A percentile compares a stretch with the other conserved stretches of the same genome.
phyloP scores from a whole-genome alignment of 2,888 invertebrate genomes.

The Lasioglossum zephyrum region DNA sequence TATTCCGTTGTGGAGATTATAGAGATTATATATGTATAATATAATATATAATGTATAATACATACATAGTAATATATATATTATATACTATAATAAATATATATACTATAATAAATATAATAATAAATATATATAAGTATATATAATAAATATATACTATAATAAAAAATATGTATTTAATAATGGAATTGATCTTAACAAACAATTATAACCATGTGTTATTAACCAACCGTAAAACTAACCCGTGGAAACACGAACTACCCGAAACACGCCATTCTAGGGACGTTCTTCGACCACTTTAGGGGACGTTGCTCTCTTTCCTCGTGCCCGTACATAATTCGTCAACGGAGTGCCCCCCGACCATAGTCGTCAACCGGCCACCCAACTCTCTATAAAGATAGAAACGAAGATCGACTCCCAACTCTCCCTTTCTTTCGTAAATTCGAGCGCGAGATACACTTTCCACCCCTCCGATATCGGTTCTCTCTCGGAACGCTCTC shows the following conservation, averaged over 20 bases:
- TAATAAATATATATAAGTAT: too few relatives aligned
- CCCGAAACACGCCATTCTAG: conserved; percentile 31
- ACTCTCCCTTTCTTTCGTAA: conserved; percentile 27
- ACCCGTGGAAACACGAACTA: conserved; percentile 21
- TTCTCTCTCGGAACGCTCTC: conserved; percentile 50
- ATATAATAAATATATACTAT: too few relatives aligned
- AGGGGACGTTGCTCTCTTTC: conserved; percentile 45
- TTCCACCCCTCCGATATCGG: conserved; percentile 40
- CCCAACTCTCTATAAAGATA: conserved; percentile 40
- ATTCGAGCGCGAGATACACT: conserved; percentile 40
- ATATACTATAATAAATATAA: too few relatives aligned
- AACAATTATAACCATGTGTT: too few relatives aligned
- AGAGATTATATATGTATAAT: too few relatives aligned
- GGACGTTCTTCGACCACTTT: conserved; percentile 42
- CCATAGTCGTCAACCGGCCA: conserved; percentile 9
- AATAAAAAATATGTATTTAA: too few relatives aligned
- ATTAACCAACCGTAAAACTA: too few relatives aligned
- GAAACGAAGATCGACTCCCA: conserved; percentile 50
- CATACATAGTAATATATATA: too few relatives aligned
- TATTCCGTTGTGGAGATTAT: too few relatives aligned
- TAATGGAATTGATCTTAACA: too few relatives aligned
- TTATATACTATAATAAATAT: too few relatives aligned
- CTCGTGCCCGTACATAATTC: conserved; percentile 46
- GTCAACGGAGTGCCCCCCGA: conserved; percentile 34
- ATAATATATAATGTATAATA: too few relatives aligned